These are phyloP conservation scores for Ceraclea dissimilis DNA, from an alignment of 2,888 invertebrate genomes.

Conservation along the genomic window DNA sequence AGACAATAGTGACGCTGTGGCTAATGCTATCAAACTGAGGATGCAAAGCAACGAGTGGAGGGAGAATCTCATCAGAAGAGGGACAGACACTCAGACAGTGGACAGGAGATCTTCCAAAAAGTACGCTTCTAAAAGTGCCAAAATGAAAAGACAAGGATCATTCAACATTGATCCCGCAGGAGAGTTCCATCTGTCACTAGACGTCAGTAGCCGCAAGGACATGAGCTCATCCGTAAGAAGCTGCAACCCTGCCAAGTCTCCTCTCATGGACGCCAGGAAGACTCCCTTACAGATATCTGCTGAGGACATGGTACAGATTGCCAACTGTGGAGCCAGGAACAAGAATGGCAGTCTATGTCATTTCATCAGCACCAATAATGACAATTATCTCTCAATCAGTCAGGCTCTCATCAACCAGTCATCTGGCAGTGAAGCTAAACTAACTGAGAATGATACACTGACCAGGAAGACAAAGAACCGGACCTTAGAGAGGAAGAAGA, in stretches of 20 bases:
- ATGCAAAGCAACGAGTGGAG: conserved; percentile 21
- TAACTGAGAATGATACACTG: conserved; percentile 10
- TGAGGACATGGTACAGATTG: conserved; percentile 42
- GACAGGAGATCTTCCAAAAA: conserved; percentile 19
- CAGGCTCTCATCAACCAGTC: conserved; percentile 22
- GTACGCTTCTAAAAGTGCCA: conserved; percentile 18
- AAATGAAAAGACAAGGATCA: conserved; percentile 22
- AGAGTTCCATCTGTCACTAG: conserved; percentile 18
- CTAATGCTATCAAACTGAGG: conserved; percentile 17
- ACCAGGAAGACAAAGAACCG: conserved; percentile 6
- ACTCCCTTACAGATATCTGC: conserved; percentile 41
- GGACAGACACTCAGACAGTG: conserved; percentile 21
- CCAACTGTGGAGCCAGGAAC: conserved; percentile 41
- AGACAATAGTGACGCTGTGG: conserved; percentile 21
- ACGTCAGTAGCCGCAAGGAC: conserved; percentile 15
- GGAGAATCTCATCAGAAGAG: conserved; percentile 16
- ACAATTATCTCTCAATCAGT: conserved; percentile 22
- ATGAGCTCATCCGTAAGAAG: conserved; percentile 18
- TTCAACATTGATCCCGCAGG: conserved; percentile 26
- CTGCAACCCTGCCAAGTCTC: conserved; percentile 27
- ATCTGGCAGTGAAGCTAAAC: conserved; percentile 19
- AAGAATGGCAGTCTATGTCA: conserved; percentile 40
- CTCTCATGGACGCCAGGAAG: conserved; percentile 36
- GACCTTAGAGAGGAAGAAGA: conserved; percentile 17
- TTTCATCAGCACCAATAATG: conserved; percentile 31